Conservation (phyloP, 2,113 vertebrate genomes). For the Colistium nudipinnis region DNA sequence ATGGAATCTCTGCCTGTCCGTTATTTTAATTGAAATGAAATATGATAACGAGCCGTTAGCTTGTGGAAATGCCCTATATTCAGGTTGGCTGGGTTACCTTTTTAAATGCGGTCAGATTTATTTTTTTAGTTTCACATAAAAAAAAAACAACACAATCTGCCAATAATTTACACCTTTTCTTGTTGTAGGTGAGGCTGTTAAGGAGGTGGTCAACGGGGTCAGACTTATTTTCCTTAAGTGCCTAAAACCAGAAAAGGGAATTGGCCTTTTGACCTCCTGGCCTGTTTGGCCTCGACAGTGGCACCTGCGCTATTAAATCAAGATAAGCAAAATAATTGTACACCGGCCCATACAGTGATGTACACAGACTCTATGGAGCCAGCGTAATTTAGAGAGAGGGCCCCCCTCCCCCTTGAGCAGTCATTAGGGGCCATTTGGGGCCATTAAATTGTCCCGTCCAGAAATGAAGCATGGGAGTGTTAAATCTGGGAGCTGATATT, state of each 20-base stretch:
- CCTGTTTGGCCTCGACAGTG: not conserved
- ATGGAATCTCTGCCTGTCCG: no score
- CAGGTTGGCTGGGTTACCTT: no score
- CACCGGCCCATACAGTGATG: not conserved
- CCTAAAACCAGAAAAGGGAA: not conserved
- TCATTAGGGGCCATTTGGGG: slow-evolving; percentile 9
- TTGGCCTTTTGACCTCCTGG: not conserved
- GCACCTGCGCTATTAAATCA: not conserved
- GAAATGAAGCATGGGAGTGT: slow-evolving; percentile 5
- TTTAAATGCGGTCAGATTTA: no score
- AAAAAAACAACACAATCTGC: not conserved
- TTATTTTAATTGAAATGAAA: no score
- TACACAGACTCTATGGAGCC: not conserved
- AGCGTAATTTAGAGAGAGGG: not conserved
- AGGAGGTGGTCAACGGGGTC: not conserved
- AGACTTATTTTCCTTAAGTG: not conserved
- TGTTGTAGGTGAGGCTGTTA: not conserved
- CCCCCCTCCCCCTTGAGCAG: not conserved
- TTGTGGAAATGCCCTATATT: no score
- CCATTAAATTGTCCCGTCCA: slow-evolving; percentile 19
- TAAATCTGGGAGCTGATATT: not conserved
- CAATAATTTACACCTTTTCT: no score
- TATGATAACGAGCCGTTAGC: no score
- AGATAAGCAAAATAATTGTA: slow-evolving; percentile 10
- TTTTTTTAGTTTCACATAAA: not conserved